Conservation (phyloP, 23 tunicate genomes). For the Phallusia fumigata region DNA sequence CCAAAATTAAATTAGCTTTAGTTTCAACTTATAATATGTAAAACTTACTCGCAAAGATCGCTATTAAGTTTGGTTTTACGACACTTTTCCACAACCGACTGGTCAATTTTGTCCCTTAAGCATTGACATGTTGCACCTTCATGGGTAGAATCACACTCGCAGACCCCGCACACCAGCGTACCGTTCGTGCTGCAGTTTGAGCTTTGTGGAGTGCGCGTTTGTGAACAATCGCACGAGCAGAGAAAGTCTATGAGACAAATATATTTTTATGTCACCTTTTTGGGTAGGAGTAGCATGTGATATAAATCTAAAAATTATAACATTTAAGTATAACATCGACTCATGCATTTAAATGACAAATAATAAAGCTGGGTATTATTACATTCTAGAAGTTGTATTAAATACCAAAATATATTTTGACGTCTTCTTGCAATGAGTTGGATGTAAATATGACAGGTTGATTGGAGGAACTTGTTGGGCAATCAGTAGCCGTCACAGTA, state of each 20-base stretch:
- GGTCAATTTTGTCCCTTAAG: slow-evolving; percentile 26
- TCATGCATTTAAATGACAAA: no score
- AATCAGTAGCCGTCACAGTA: slow-evolving; percentile 51
- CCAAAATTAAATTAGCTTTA: not conserved
- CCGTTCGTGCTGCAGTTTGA: slow-evolving; percentile 52
- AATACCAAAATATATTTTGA: slow-evolving; percentile 53
- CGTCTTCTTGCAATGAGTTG: slow-evolving; percentile 71
- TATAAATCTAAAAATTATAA: no score
- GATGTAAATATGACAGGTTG: slow-evolving; percentile 66
- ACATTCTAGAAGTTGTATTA: not conserved
- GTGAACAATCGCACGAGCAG: slow-evolving; percentile 62
- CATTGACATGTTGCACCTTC: slow-evolving; percentile 83
- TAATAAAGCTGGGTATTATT: no score
- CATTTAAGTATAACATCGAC: no score
- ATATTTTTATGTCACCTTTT: no score
- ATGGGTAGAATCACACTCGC: slow-evolving; percentile 54
- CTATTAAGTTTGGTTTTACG: slow-evolving; percentile 19
- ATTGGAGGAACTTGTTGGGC: slow-evolving; percentile 29
- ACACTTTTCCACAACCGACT: slow-evolving; percentile 52
- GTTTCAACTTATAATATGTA: not conserved
- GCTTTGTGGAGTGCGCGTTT: slow-evolving; percentile 11
- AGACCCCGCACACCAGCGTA: slow-evolving; percentile 65
- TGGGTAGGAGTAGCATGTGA: no score
- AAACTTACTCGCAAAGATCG: slow-evolving; percentile 79
- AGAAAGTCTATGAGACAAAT: slow-evolving; percentile 31